Conservation (phyloP, 2,888 invertebrate species). For the Oligia strigilis region DNA sequence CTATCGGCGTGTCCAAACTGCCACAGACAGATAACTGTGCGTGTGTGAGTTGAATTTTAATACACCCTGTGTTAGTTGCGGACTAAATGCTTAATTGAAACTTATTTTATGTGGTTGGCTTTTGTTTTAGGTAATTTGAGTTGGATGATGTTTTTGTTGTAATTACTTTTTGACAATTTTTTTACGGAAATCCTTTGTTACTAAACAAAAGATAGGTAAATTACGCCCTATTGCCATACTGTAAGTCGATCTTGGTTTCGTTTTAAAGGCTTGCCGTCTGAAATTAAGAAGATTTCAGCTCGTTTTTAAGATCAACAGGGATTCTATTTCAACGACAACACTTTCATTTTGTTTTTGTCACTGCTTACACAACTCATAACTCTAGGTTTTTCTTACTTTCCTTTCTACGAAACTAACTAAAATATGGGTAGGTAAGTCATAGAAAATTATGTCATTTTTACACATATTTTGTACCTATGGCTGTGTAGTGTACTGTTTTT, state of each 20-base stretch:
- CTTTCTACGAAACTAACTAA: not conserved
- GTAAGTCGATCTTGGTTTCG: not conserved
- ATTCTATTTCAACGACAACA: not conserved
- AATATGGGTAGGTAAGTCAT: not conserved
- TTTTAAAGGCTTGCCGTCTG: not conserved
- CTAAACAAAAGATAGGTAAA: not conserved
- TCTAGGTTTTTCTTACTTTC: not conserved
- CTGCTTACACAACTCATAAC: not conserved
- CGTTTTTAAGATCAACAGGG: too few relatives aligned
- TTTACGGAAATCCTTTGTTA: not conserved
- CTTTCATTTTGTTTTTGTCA: not conserved
- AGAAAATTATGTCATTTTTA: not conserved
- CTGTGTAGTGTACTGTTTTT: not conserved
- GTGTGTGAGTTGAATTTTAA: slow-evolving; percentile 85
- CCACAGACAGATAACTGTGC: slow-evolving; percentile 86
- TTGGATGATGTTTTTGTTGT: not conserved
- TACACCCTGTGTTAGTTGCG: slow-evolving; percentile 74
- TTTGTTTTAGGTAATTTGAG: slow-evolving; percentile 19
- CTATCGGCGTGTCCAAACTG: slow-evolving; percentile 86
- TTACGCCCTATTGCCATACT: not conserved
- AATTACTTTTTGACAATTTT: slow-evolving; percentile 13
- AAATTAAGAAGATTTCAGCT: slow-evolving; percentile 2
- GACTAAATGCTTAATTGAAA: slow-evolving; percentile 78
- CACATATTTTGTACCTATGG: not conserved
- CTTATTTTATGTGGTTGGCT: slow-evolving; percentile 64